Conservation (phyloP, 2,888 invertebrate species). For the Melinopterus prodromus region DNA sequence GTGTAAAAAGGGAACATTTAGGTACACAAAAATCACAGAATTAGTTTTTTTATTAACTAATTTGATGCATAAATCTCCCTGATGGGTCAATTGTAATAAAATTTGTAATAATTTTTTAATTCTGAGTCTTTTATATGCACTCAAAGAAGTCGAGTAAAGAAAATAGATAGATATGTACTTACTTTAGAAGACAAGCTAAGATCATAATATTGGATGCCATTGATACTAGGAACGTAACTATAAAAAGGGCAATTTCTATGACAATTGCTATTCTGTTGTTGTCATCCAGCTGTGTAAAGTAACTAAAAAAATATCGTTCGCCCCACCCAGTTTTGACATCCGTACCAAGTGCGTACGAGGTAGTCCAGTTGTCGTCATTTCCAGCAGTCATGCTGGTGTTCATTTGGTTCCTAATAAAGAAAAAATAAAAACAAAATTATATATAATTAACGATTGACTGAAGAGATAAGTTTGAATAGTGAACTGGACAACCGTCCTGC, state of each 20-base stretch:
- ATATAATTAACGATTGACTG: background rate
- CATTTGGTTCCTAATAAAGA: background rate
- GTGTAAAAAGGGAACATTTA: background rate
- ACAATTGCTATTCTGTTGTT: constrained; percentile 55
- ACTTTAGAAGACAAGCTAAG: constrained; percentile 63
- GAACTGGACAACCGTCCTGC: background rate
- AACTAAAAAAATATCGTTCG: constrained; percentile 65
- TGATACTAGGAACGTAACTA: constrained; percentile 60
- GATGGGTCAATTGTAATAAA: background rate
- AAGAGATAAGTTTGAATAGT: background rate
- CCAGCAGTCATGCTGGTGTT: background rate
- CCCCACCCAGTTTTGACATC: constrained; percentile 64
- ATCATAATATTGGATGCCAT: constrained; percentile 64
- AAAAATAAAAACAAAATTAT: constrained; percentile 13
- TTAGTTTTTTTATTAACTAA: background rate
- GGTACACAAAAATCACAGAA: background rate
- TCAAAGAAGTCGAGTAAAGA: too few species aligned
- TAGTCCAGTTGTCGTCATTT: constrained; percentile 51
- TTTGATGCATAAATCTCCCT: background rate
- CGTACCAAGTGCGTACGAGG: constrained; percentile 63
- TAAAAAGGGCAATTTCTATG: constrained; percentile 57
- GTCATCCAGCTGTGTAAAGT: constrained; percentile 64
- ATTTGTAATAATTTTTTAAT: background rate
- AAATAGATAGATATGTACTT: constrained; percentile 47
- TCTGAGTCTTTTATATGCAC: background rate